phyloP scores from a whole-genome alignment of 2,797 vertebrate genomes.

The Alfaro cultratus region DNA sequence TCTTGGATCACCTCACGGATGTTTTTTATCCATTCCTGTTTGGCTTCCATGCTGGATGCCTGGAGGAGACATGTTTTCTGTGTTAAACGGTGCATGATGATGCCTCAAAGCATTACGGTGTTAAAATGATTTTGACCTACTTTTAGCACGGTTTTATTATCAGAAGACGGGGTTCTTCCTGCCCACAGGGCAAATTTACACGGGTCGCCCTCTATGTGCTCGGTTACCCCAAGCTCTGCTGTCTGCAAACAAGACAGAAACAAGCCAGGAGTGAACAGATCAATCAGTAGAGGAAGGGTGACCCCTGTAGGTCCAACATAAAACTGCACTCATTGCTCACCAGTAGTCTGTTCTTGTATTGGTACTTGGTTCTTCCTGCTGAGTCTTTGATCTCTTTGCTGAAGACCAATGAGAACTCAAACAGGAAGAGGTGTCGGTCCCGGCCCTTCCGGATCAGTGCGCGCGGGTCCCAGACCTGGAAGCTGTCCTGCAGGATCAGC shows the following conservation, averaged over 20 bases:
- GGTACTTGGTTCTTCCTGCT: slow-evolving; percentile 95
- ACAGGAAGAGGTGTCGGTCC: slow-evolving; percentile 97
- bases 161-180: slow-evolving; percentile 95
- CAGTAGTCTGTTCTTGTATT: slow-evolving; percentile 98
- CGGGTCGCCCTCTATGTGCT: slow-evolving; percentile 96
- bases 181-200: slow-evolving; percentile 99
- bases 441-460: slow-evolving; percentile 96
- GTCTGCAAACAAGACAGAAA: slow-evolving; percentile 80
- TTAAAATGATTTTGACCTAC: slow-evolving; percentile 61
- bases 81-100: fast-evolving
- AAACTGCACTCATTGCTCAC: slow-evolving; percentile 54
- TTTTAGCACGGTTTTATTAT: slow-evolving; percentile 98
- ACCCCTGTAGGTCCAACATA: background rate
- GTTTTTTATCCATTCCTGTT: slow-evolving; percentile 99
- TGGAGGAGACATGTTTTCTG: slow-evolving; percentile 48
- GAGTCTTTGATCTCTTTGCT: slow-evolving; percentile 99
- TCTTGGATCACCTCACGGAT: slow-evolving; percentile 99
- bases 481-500: slow-evolving; percentile 96
- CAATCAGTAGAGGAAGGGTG: background rate
- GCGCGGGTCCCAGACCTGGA: slow-evolving; percentile 99
- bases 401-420: slow-evolving; percentile 97
- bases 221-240: slow-evolving; percentile 95
- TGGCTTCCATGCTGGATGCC: slow-evolving; percentile 94
- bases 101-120: fast-evolving
- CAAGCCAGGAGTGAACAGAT: background rate